phyloP scores from a whole-genome alignment of 2,888 invertebrate species.

The Cyaniris semiargus region DNA sequence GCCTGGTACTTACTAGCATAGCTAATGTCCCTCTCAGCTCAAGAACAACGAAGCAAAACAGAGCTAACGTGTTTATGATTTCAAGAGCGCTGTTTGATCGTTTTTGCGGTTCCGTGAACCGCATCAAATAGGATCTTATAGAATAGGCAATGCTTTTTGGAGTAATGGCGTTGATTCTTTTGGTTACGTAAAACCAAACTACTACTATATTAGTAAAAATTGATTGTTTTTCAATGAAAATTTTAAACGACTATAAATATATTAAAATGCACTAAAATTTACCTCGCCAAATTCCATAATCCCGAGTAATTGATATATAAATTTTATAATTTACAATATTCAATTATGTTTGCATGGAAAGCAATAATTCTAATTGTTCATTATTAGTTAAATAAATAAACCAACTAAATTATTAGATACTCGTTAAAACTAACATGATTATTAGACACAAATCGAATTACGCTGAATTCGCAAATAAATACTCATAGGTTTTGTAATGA shows the following conservation, averaged over 20 bases:
- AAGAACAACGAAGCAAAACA: background rate
- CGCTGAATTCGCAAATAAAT: background rate
- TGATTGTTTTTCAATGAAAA: no score
- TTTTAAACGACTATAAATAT: no score
- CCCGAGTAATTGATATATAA: no score
- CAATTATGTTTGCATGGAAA: background rate
- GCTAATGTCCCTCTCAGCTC: background rate
- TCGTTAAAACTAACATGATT: background rate
- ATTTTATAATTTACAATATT: no score
- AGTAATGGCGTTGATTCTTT: background rate
- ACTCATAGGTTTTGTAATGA: background rate
- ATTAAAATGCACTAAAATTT: no score
- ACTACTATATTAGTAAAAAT: background rate
- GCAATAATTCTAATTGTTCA: background rate
- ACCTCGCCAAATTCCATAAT: background rate
- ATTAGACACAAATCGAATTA: background rate
- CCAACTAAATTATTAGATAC: background rate
- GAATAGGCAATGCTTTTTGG: background rate
- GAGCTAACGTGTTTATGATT: slow-evolving; percentile 1
- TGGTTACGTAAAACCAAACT: background rate
- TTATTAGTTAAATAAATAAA: background rate
- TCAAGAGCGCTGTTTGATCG: background rate
- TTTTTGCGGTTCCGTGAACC: background rate
- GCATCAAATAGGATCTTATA: background rate
- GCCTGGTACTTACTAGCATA: background rate